Evolutionary conservation across 92 coral and sea anemone species (phyloP).

Genomic region (Actinostola sp.): DNA sequence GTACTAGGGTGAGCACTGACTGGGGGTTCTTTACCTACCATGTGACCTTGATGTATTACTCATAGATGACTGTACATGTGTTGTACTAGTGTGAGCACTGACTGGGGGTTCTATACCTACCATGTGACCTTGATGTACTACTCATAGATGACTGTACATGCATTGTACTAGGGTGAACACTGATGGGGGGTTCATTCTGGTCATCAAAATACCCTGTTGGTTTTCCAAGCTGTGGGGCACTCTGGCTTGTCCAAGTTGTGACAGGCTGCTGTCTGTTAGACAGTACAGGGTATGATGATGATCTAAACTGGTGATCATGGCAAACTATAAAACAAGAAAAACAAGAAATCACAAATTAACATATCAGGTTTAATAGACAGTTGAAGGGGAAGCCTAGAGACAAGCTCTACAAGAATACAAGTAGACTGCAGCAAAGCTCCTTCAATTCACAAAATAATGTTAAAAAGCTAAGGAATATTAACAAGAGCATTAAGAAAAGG

Average conservation of each 20-base stretch:
- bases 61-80: too few relatives aligned
- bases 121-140: constrained; percentile 25
- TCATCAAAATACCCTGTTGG: constrained; percentile 39
- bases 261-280: constrained; percentile 2
- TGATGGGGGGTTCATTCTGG: constrained; percentile 9
- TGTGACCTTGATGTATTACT: too few relatives aligned
- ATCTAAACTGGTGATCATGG: constrained; percentile 10
- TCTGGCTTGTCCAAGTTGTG: background rate
- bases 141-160: constrained; percentile 15
- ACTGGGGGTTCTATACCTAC: background rate
- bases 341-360: background rate
- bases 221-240: constrained; percentile 34
- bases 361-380: background rate
- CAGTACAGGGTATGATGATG: constrained; percentile 24
- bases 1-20: too few relatives aligned
- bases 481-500: too few relatives aligned
- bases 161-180: background rate
- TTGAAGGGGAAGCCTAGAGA: too few relatives aligned
- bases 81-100: too few relatives aligned
- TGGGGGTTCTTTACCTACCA: too few relatives aligned
- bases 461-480: too few relatives aligned
- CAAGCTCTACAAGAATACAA: too few relatives aligned
- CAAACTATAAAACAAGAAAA: background rate
- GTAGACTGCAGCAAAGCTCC: too few relatives aligned
- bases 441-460: too few relatives aligned